A percentile compares a stretch with the other conserved stretches of the same genome.
Evolutionary conservation across 2,797 vertebrate species (phyloP).

Genomic region (Hydrolagus colliei): DNA sequence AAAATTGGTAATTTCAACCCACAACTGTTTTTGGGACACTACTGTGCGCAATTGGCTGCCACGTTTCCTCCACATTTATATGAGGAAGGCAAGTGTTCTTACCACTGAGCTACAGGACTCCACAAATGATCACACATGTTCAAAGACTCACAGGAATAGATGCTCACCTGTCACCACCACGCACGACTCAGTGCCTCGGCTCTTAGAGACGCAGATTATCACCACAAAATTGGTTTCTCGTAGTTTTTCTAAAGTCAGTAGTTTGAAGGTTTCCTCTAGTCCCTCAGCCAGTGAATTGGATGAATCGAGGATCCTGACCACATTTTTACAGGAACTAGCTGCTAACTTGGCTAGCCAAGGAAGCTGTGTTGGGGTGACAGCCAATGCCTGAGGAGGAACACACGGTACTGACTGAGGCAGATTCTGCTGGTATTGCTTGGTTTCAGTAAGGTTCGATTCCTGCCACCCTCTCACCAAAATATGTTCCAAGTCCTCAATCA

Average conservation of each 20-base stretch:
- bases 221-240: conserved; percentile 86
- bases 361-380: conserved; percentile 78
- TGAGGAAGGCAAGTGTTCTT: no score
- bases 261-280: conserved; percentile 77
- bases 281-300: conserved; percentile 78
- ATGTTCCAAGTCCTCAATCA: conserved; percentile 93
- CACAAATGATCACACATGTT: background rate
- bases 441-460: conserved; percentile 84
- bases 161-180: conserved; percentile 76
- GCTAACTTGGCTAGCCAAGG: conserved; percentile 92
- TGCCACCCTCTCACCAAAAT: conserved; percentile 95
- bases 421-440: conserved; percentile 81
- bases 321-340: conserved; percentile 83
- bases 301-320: conserved; percentile 78
- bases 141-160: background rate
- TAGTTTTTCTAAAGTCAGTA: conserved; percentile 74
- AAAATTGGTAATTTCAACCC: no score
- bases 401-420: conserved; percentile 54
- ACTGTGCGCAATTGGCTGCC: no score
- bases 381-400: conserved; percentile 46
- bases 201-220: conserved; percentile 73
- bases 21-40: no score
- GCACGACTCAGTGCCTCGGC: conserved; percentile 80
- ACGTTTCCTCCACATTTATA: no score
- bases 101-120: no score